A percentile compares a stretch with the other conserved stretches of the same genome.
These are phyloP conservation scores for Meta bourneti DNA, from an alignment of 2,888 invertebrate genomes.

Conservation along the genomic window DNA sequence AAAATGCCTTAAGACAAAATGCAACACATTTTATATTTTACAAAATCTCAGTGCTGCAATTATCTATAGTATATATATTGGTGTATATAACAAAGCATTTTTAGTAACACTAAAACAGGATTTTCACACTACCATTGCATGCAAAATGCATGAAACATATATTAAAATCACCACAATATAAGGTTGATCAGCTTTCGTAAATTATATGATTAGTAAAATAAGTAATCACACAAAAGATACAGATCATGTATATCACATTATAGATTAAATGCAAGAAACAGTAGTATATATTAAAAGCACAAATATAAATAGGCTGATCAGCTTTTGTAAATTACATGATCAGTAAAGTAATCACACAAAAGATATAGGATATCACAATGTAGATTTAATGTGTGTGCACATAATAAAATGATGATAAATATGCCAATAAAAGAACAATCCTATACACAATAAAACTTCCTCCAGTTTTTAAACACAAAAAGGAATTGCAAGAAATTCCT, in stretches of 20 bases:
- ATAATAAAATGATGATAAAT: slow-evolving; percentile 57
- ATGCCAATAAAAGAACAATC: slow-evolving; percentile 44
- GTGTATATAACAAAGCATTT: no score
- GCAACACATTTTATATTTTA: no score
- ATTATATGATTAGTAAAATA: slow-evolving; percentile 64
- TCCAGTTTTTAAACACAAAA: slow-evolving; percentile 52
- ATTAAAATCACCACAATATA: slow-evolving; percentile 66
- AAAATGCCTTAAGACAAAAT: slow-evolving; percentile 61
- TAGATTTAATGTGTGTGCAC: slow-evolving; percentile 47
- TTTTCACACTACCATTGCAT: no score
- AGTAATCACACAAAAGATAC: slow-evolving; percentile 46
- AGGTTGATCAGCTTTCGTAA: slow-evolving; percentile 62
- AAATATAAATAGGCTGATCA: slow-evolving; percentile 71
- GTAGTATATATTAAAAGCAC: slow-evolving; percentile 72
- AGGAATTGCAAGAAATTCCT: slow-evolving; percentile 40
- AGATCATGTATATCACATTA: slow-evolving; percentile 33
- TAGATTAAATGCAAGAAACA: slow-evolving; percentile 66
- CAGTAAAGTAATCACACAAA: slow-evolving; percentile 55
- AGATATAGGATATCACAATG: slow-evolving; percentile 49
- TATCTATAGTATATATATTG: no score
- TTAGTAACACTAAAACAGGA: no score
- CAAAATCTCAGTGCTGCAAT: no score
- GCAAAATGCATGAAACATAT: slow-evolving; percentile 57
- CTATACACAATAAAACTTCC: slow-evolving; percentile 54
- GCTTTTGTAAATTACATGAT: slow-evolving; percentile 55